These are phyloP conservation scores for Euphysa ruthae DNA, from an alignment of 30 jellyfish, hydroid and myxozoan genomes.

Conservation along the genomic window DNA sequence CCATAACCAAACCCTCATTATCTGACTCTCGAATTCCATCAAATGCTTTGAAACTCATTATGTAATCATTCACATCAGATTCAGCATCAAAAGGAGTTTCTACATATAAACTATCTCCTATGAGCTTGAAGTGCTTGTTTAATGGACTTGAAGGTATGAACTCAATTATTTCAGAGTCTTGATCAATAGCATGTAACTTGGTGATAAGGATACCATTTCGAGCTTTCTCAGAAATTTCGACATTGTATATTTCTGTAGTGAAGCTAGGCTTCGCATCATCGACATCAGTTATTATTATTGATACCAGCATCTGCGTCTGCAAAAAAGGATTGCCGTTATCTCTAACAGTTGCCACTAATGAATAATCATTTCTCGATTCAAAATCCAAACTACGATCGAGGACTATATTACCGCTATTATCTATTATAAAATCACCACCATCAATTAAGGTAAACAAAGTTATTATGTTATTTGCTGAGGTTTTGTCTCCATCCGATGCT, in stretches of 20 bases:
- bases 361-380: conserved; percentile 38
- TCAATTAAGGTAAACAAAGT: conserved; percentile 42
- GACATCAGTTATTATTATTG: conserved; percentile 42
- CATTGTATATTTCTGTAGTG: conserved; percentile 19
- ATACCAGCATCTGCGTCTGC: conserved; percentile 33
- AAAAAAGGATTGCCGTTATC: conserved; percentile 71
- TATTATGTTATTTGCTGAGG: conserved; percentile 3
- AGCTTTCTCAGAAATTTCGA: conserved; percentile 75
- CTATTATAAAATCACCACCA: conserved; percentile 47
- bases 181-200: conserved; percentile 53
- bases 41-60: conserved; percentile 42
- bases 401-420: conserved; percentile 9
- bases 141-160: too few species aligned
- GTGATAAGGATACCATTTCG: conserved; percentile 35
- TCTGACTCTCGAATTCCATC: conserved; percentile 27
- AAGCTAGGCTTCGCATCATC: conserved; percentile 64
- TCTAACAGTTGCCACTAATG: conserved; percentile 64
- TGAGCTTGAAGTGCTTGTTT: too few species aligned
- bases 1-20: too few species aligned
- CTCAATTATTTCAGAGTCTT: conserved; percentile 41
- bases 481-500: conserved; percentile 71
- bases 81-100: background rate
- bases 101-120: background rate
- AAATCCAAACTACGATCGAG: conserved; percentile 23
- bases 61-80: background rate